Evolutionary conservation across 2,888 invertebrate genomes (phyloP).

Genomic region (Chrysodeixis includens): DNA sequence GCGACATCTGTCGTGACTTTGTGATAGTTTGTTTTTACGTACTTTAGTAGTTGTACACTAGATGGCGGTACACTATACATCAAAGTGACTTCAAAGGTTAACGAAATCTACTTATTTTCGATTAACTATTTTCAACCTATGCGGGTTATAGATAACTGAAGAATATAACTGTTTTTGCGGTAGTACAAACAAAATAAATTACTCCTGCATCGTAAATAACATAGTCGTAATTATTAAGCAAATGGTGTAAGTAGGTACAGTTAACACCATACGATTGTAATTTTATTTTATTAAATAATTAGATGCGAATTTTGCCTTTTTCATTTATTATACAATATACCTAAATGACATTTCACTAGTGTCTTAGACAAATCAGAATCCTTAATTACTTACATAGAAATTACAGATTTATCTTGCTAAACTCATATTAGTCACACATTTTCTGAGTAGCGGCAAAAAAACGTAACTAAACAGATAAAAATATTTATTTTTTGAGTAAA

Average conservation of each 20-base stretch:
- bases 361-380: too few relatives aligned
- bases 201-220: too few relatives aligned
- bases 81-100: neutral
- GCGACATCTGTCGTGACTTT: conserved; percentile 29
- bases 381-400: too few relatives aligned
- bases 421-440: too few relatives aligned
- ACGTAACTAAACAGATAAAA: conserved; percentile 39
- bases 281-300: too few relatives aligned
- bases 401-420: too few relatives aligned
- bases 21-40: neutral
- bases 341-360: too few relatives aligned
- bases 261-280: too few relatives aligned
- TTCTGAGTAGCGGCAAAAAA: conserved; percentile 15
- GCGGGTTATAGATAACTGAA: neutral
- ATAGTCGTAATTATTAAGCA: too few relatives aligned
- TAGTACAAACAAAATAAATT: neutral
- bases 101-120: neutral
- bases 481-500: conserved; percentile 49
- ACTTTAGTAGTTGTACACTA: neutral
- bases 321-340: too few relatives aligned
- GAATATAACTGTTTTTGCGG: neutral
- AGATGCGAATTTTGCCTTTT: too few relatives aligned
- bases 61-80: conserved; percentile 43
- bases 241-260: too few relatives aligned
- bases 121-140: neutral